These are phyloP conservation scores for Sylvilagus bachmani DNA, from an alignment of 2,113 vertebrate genomes.

Conservation along the genomic window DNA sequence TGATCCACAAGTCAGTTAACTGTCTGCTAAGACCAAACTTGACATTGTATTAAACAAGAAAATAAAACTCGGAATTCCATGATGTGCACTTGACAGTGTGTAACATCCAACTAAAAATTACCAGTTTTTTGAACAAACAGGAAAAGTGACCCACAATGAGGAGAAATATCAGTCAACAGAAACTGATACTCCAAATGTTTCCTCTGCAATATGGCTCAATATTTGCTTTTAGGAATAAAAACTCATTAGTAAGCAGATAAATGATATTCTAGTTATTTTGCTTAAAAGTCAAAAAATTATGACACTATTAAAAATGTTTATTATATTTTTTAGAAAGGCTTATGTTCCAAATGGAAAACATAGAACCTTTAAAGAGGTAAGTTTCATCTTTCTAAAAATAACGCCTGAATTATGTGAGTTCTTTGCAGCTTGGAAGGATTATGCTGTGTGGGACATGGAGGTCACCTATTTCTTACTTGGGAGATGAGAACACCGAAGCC, in stretches of 20 bases:
- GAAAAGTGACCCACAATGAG: neutral
- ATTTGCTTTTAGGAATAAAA: slow-evolving; percentile 41
- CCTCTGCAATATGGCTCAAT: neutral
- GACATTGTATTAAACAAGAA: neutral
- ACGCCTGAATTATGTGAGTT: neutral
- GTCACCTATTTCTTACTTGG: neutral
- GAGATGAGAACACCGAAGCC: slow-evolving; percentile 24
- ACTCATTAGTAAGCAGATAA: slow-evolving; percentile 1
- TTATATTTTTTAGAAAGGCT: neutral
- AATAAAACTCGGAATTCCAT: slow-evolving; percentile 12
- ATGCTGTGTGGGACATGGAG: neutral
- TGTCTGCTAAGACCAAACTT: neutral
- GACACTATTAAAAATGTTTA: neutral
- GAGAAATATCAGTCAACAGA: neutral
- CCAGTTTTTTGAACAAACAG: neutral
- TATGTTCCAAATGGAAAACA: slow-evolving; percentile 4
- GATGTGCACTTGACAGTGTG: neutral
- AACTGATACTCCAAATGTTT: neutral
- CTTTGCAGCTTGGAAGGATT: neutral
- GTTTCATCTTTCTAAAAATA: neutral
- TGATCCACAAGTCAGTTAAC: slow-evolving; percentile 24
- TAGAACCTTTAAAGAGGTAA: neutral
- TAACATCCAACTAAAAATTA: neutral
- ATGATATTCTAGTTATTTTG: neutral
- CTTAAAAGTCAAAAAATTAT: slow-evolving; percentile 38